Percentiles rank a stretch among this genome's conserved stretches.
Evolutionary conservation across 2,888 invertebrate species (phyloP).

Genomic region (Mantis religiosa): DNA sequence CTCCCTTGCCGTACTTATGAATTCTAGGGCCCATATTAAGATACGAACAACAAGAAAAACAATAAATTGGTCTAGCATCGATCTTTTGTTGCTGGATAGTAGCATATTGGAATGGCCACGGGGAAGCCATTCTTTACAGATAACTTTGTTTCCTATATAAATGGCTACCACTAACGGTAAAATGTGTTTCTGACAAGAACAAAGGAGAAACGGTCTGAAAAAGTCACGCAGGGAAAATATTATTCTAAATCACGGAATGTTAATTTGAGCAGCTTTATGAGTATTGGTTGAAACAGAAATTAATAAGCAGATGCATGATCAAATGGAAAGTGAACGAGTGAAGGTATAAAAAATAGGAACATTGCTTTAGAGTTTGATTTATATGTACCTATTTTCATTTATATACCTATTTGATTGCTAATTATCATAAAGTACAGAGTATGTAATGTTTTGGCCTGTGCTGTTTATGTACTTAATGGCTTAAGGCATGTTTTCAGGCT

Average conservation of each 20-base stretch:
- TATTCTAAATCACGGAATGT: neutral
- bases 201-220: neutral
- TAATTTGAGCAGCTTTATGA: neutral
- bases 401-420: no score
- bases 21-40: neutral
- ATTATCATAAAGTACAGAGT: no score
- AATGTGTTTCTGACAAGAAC: constrained; percentile 1
- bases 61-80: neutral
- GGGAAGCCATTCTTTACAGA: neutral
- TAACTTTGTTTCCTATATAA: neutral
- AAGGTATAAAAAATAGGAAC: no score
- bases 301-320: neutral
- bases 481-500: no score
- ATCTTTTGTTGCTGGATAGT: neutral
- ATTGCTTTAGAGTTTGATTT: no score
- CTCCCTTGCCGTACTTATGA: neutral
- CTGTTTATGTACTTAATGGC: no score
- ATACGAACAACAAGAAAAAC: neutral
- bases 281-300: neutral
- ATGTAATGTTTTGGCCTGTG: no score
- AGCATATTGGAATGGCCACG: neutral
- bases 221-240: neutral
- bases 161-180: neutral
- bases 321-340: no score
- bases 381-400: no score